Conservation (phyloP, 2,888 invertebrate genomes). For the Papilio protenor region DNA sequence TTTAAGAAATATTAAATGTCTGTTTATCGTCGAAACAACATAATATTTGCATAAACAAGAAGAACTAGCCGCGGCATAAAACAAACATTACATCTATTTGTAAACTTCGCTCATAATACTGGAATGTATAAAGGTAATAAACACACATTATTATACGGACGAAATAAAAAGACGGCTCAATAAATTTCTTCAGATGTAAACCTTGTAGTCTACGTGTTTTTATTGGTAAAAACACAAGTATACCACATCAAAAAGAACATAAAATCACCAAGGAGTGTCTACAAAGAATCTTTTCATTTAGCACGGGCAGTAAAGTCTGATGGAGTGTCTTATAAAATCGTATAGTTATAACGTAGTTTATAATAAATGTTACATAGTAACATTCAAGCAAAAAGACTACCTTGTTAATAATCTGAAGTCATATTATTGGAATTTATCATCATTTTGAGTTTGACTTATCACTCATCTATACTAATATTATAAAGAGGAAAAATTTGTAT, state of each 20-base stretch:
- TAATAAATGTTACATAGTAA: constrained; percentile 33
- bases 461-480: too few relatives aligned
- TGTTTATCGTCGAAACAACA: constrained; percentile 12
- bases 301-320: constrained; percentile 27
- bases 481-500: too few relatives aligned
- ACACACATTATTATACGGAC: constrained; percentile 13
- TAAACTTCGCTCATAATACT: constrained; percentile 4
- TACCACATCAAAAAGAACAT: constrained; percentile 19
- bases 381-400: constrained; percentile 1
- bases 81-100: constrained; percentile 22
- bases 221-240: constrained; percentile 23
- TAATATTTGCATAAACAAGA: constrained; percentile 22
- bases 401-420: neutral
- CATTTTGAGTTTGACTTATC: neutral
- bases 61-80: constrained; percentile 19
- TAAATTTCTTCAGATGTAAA: constrained; percentile 21
- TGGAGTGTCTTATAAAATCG: constrained; percentile 28
- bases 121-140: constrained; percentile 22
- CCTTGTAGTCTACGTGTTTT: constrained; percentile 19
- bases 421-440: neutral
- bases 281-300: constrained; percentile 29
- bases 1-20: neutral
- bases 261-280: constrained; percentile 17
- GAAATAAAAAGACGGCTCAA: constrained; percentile 14
- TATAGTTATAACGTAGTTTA: constrained; percentile 21